Evolutionary conservation across 1,140 invertebrate species (phyloP), one percentile per base, ranked within the genome.

Genomic region (Papilio aristodemus): DNA sequence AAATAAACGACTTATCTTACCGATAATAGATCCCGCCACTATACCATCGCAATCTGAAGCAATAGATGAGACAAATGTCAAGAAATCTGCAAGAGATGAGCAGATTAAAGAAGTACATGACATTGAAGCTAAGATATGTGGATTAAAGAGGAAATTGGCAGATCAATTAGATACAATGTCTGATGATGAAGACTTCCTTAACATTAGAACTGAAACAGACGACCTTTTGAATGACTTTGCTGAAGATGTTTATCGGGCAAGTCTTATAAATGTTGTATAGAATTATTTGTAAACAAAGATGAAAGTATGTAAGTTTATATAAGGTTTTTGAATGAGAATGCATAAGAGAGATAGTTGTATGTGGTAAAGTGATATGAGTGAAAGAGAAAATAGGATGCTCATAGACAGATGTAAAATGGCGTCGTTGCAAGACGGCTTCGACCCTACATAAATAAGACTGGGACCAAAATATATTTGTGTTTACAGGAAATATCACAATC

Each of bases 101-200:
- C 81, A 87, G 67, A 79, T 88, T 22, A 90, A 88, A 69, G 92
- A 93, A 80, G 88, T 93, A 37, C 83, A 90, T 76, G 84, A 91
- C 43, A 92, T 93, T 71, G 92, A 93, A 82, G 89, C 86, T 46
- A 93, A 93, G 81, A 93, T 93, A 41, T 89, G 89, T 73, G 92
- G 86, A 54, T 85, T 93, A 17, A 93, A 92, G 78, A 92, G 91
- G 72, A 92, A 93, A 77, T 80, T 93, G 22, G 90, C 86, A 10
- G 82, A 93, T 27, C 87, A 92, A 67, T 74, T 93, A 39, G 91
- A 93, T 59, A 92, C 91, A 19, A 92, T 92, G 81, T 89, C 92
- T 13, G 92, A 94, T 14, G 93, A 94, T 83, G 93, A 94, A 70
- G 93, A 94, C 75, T 93, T 93, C 81, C 84, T 93, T 39, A 94